Conservation (phyloP, 2,888 invertebrate genomes). For the Eilema depressum region DNA sequence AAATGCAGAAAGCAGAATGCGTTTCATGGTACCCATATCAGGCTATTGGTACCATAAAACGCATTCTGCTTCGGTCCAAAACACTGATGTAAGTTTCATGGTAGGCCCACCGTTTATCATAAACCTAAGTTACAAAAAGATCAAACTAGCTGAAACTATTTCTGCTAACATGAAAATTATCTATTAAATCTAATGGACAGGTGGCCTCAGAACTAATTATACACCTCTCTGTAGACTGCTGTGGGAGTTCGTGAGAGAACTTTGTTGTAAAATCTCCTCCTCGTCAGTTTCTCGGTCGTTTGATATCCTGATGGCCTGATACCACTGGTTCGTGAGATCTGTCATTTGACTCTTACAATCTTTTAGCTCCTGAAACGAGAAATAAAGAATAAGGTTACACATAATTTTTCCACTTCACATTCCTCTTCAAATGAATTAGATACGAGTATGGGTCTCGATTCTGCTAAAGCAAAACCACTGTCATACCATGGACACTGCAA, state of each 20-base stretch:
- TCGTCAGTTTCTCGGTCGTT: constrained; percentile 95
- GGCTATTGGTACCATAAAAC: no score
- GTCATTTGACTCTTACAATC: constrained; percentile 99
- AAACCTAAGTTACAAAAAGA: not conserved
- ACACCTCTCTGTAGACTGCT: constrained; percentile 78
- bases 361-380: constrained; percentile 91
- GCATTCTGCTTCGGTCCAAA: no score
- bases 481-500: no score
- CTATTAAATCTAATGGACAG: constrained; percentile 12
- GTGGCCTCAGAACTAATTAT: constrained; percentile 41
- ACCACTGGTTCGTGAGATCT: constrained; percentile 98
- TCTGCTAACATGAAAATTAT: constrained; percentile 15
- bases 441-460: no score
- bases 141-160: not conserved
- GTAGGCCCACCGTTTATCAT: no score
- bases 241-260: constrained; percentile 77
- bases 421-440: no score
- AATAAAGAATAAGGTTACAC: not conserved
- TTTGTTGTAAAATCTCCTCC: constrained; percentile 78
- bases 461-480: no score
- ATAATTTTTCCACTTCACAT: not conserved
- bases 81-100: no score
- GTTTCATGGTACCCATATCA: no score
- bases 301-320: constrained; percentile 96
- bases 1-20: no score